phyloP scores from a whole-genome alignment of 2,113 vertebrate genomes.

The Irena cyanogastra region DNA sequence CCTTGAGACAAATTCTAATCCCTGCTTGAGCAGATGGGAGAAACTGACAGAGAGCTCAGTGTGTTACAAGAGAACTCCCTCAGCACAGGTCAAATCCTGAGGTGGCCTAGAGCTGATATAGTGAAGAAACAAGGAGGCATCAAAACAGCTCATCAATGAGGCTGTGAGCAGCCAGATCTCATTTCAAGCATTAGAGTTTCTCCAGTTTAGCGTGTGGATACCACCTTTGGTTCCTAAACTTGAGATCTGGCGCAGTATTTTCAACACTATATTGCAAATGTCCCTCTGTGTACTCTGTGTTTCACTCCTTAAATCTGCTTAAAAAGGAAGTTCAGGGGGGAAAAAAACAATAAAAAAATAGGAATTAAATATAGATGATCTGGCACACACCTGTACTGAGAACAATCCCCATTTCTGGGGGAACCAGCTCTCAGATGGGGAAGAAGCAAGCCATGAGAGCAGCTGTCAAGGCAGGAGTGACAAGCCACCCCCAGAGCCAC shows the following conservation, averaged over 20 bases:
- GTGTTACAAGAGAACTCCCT: background rate
- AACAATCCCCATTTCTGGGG: background rate
- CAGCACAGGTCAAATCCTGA: background rate
- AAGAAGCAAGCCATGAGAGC: background rate
- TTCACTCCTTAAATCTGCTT: background rate
- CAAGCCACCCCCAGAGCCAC: background rate
- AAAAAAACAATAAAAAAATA: background rate
- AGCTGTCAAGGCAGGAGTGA: background rate
- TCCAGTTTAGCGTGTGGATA: background rate
- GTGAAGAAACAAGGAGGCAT: background rate
- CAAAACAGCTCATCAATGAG: background rate
- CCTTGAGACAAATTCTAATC: background rate
- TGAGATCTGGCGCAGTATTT: background rate
- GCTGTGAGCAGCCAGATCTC: background rate
- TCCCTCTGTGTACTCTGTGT: background rate
- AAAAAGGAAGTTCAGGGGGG: background rate
- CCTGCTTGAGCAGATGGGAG: background rate
- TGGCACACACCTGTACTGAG: background rate
- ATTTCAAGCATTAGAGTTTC: background rate
- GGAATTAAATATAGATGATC: background rate
- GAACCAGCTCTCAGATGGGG: background rate
- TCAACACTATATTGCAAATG: background rate
- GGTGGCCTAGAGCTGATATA: background rate
- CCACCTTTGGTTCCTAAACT: background rate
- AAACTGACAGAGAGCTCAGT: background rate